These are phyloP conservation scores for Antennarius striatus DNA, from an alignment of 2,113 vertebrate genomes.

Conservation along the genomic window DNA sequence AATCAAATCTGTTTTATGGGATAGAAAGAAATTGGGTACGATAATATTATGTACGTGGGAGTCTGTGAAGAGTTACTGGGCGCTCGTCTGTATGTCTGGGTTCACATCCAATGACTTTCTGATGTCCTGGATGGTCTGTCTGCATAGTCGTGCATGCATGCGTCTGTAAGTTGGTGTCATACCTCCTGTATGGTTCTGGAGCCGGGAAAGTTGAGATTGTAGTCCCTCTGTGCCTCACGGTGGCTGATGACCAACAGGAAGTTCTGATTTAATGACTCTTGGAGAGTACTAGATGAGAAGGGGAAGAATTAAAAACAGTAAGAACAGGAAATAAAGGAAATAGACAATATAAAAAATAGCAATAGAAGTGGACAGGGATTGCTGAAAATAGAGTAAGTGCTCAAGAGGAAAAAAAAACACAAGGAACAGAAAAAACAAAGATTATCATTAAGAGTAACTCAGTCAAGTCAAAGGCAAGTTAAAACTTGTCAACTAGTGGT, in stretches of 20 bases:
- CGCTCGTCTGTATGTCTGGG: conserved; percentile 16
- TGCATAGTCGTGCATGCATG: neutral
- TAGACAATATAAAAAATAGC: neutral
- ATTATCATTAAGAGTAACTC: conserved; percentile 76
- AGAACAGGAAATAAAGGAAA: neutral
- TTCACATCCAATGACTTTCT: conserved; percentile 1
- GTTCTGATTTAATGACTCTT: conserved; percentile 98
- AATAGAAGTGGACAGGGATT: conserved; percentile 4
- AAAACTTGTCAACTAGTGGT: conserved; percentile 85
- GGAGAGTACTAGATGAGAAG: conserved; percentile 83
- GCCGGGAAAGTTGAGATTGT: conserved; percentile 99
- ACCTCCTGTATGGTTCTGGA: conserved; percentile 99
- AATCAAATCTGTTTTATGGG: conserved; percentile 54
- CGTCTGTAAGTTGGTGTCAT: conserved; percentile 53
- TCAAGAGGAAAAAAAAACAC: conserved; percentile 68
- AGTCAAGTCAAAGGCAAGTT: conserved; percentile 88
- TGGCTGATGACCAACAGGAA: conserved; percentile 98
- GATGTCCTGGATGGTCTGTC: conserved; percentile 4
- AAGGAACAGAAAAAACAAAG: conserved; percentile 37
- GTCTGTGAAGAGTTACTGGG: neutral
- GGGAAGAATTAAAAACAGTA: neutral
- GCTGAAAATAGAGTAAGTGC: neutral
- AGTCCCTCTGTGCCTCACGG: conserved; percentile 97
- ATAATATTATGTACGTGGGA: conserved; percentile 50
- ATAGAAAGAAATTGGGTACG: conserved; percentile 49